Base-by-base conservation (phyloP, 2,888 invertebrate species). In the Falcaria lacertinaria region DNA sequence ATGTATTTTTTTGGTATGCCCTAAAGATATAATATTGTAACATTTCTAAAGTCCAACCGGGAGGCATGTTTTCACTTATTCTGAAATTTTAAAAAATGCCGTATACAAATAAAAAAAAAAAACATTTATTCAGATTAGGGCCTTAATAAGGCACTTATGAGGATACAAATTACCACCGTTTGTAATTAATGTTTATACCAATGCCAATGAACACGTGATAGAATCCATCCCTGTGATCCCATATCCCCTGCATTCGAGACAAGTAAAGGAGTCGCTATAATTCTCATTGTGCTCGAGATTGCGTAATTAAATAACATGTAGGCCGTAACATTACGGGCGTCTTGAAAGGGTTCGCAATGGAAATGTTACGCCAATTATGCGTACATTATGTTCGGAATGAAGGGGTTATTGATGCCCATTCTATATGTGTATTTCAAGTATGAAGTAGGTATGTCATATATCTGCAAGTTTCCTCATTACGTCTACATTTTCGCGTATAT, bases 221-320 rank as follows among this genome's bases (percentile, higher is more conserved):
- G 50, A 67, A 57, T 66, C 57, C 70, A 52, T 41, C 45, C 52
- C 67, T 60, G 60, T 53, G 40, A 39, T 53, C 57, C 59, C 52
- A 58, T 57, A 57, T 54, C 52, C 62, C 64, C 51, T 25, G 54
- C 65, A 68, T 64, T 57, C 46, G 60, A 63, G 63, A 69, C 64
- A 64, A 66, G 72, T 71, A 73, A 74, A 75, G 74, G 77, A 79
- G 79, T 77, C 68, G 74, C 77, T 77, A 77, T 78, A 78, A 81
- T 75, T 82, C 80, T 74, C 82, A 88, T 86, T 86, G 87, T 88
- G 68, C 73, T 79, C 80, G 75, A 82, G 87, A 87, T 86, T 86
- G 79, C 73, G 80, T 89, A 89, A 89, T 89, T 88, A 88, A 89
- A 89, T 88, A 88, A 89, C 84, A 88, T 86, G 85, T 85, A 87